phyloP scores from a whole-genome alignment of 2,888 invertebrate genomes.

The Erebia aethiops region DNA sequence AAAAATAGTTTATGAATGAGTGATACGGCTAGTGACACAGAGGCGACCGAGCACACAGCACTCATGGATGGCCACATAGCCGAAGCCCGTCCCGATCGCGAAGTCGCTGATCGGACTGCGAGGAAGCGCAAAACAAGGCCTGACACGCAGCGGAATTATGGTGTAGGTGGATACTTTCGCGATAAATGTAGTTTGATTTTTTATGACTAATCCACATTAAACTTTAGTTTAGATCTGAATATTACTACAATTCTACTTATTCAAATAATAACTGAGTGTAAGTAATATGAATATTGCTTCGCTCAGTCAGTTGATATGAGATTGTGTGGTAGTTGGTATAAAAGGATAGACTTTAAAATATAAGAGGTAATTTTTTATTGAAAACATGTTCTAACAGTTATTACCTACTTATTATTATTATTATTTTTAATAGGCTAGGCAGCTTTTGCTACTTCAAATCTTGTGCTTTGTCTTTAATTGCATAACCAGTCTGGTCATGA shows the following conservation, averaged over 20 bases:
- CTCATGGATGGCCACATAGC: constrained; percentile 94
- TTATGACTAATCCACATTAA: constrained; percentile 33
- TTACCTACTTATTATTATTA: no score
- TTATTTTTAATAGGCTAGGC: no score
- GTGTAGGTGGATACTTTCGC: constrained; percentile 64
- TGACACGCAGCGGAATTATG: constrained; percentile 78
- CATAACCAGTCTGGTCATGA: no score
- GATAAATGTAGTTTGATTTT: background rate
- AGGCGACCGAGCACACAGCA: constrained; percentile 88
- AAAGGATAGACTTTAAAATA: no score
- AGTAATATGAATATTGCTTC: no score
- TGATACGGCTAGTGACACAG: constrained; percentile 76
- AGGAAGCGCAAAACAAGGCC: constrained; percentile 82
- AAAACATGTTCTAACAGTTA: no score
- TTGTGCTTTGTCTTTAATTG: no score
- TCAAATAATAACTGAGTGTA: no score
- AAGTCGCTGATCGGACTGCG: constrained; percentile 77
- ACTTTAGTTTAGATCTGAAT: background rate
- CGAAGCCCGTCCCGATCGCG: constrained; percentile 83
- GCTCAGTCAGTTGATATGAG: no score
- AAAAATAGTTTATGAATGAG: constrained; percentile 68
- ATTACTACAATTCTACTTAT: background rate
- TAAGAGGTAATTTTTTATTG: no score
- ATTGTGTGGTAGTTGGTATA: no score
- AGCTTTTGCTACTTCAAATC: no score